Evolutionary conservation across 2,113 vertebrate species (phyloP), one percentile per base, ranked within the genome.

Genomic region (Nothocercus julius): DNA sequence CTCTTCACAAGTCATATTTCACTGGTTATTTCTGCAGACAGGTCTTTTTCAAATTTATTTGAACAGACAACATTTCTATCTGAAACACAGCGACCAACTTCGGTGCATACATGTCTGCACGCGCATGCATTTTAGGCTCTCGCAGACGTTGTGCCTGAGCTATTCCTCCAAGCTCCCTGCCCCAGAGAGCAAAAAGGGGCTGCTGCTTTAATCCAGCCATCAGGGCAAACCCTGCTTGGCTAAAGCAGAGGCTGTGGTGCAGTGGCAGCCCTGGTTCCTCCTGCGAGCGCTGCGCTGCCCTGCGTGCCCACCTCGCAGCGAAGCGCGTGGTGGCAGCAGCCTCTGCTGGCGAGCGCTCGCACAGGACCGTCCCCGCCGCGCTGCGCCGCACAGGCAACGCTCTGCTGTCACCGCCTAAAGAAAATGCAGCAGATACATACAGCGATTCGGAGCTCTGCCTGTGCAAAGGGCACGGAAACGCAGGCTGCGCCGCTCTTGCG

Each of bases 301-400:
- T 20, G 66, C 59, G 32, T 47, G 47, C 49, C 32, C 44, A 56
- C 25, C 27, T 63, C 53, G 47, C 62, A 47, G 44, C 56, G 47
- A 78, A 90, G 66, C 51, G 62, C 53, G 88, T 70, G 85, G 83
- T 84, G 92, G 82, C 93, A 96, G 93, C 95, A 96, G 90, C 96
- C 95, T 92, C 96, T 97, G 90, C 80, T 82, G 95, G 96, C n/a
- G 18, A 77, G 49, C 51, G 85, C 53, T 79, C 3, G 90, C 90
- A 87, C 12, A 64, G 47, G 59, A 69, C 64, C 25, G 32, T 40
- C 32, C 12, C 62, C 21, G 21, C 72, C 34, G 22, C 19, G 28
- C 34, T 18, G 36, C 47, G 20, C 8, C 32, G 36, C 27, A 38
- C 19, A 22, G 20, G 13, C 21, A n/a, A 30, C 24, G 25, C 51